Percentiles rank a stretch among this genome's conserved stretches.
Evolutionary conservation across 2,888 invertebrate species (phyloP).

Genomic region (Sisyra nigra): DNA sequence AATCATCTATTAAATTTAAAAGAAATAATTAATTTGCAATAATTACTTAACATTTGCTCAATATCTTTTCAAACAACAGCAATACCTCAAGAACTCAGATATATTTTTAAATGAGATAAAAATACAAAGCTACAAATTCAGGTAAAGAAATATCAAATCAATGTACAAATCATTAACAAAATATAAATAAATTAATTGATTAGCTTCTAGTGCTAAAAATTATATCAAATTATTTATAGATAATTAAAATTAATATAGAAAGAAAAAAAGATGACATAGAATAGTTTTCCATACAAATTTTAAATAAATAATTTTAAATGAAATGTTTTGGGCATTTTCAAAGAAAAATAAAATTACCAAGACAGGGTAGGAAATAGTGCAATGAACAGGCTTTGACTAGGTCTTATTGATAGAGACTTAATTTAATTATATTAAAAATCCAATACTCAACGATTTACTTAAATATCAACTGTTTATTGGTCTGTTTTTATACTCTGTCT

Average conservation of each 20-base stretch:
- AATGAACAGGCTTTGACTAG: too few species aligned
- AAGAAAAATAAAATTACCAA: too few species aligned
- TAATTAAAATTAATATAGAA: not conserved
- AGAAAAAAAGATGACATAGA: not conserved
- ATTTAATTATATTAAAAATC: too few species aligned
- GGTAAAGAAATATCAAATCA: conserved; percentile 9
- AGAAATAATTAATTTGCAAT: not conserved
- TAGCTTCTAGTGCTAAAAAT: not conserved
- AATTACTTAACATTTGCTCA: conserved; percentile 3
- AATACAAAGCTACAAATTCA: conserved; percentile 14
- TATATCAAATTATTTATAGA: conserved; percentile 4
- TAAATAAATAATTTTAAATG: not conserved
- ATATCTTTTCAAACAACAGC: conserved; percentile 18
- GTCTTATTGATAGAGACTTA: too few species aligned
- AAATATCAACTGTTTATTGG: too few species aligned
- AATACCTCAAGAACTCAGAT: conserved; percentile 32
- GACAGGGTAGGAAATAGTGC: too few species aligned
- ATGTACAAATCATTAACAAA: conserved; percentile 7
- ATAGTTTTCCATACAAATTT: not conserved
- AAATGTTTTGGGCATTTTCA: too few species aligned
- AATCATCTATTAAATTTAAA: too few species aligned
- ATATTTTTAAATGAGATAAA: conserved; percentile 15
- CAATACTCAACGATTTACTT: too few species aligned
- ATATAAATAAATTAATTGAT: not conserved
- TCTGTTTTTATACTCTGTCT: too few species aligned